Evolutionary conservation across 2,888 invertebrate genomes (phyloP), one percentile per base, ranked within the genome.

Genomic region (Digitonthophagus gazella): DNA sequence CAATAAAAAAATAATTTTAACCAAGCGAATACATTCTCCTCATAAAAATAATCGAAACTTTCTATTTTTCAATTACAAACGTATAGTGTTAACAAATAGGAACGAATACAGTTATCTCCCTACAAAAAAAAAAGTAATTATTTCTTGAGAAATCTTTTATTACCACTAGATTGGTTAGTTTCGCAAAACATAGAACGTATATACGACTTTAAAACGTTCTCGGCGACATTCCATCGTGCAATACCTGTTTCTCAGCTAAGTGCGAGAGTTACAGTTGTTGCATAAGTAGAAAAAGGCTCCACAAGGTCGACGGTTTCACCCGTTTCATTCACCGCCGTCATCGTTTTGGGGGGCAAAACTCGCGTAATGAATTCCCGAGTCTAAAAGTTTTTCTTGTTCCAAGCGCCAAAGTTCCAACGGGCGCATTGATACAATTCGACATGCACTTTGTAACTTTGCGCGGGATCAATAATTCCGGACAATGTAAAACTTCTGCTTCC

Each of bases 21-120:
- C n/a, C n/a, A n/a, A n/a, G n/a, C n/a, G n/a, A n/a, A n/a, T n/a
- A n/a, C n/a, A n/a, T n/a, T n/a, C n/a, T n/a, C n/a, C n/a, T n/a
- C n/a, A n/a, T n/a, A n/a, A n/a, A n/a, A 57, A 57, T 57, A 57
- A 57, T 14, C n/a, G 57, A 71, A 56, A 65, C 67, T n/a, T n/a
- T n/a, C n/a, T n/a, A n/a, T n/a, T n/a, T n/a, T n/a, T n/a, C n/a
- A n/a, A n/a, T n/a, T n/a, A n/a, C n/a, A n/a, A n/a, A n/a, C n/a
- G n/a, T n/a, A n/a, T n/a, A n/a, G n/a, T n/a, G n/a, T n/a, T n/a
- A 44, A 44, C 28, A 11, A 44, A 44, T 44, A 8, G 28, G 6
- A 22, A 22, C 22, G 22, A 44, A 44, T 11, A n/a, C n/a, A n/a
- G n/a, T n/a, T n/a, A n/a, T n/a, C n/a, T n/a, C n/a, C n/a, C n/a